Base-by-base conservation (phyloP, 2,113 vertebrate genomes). In the Cinclus mexicanus region DNA sequence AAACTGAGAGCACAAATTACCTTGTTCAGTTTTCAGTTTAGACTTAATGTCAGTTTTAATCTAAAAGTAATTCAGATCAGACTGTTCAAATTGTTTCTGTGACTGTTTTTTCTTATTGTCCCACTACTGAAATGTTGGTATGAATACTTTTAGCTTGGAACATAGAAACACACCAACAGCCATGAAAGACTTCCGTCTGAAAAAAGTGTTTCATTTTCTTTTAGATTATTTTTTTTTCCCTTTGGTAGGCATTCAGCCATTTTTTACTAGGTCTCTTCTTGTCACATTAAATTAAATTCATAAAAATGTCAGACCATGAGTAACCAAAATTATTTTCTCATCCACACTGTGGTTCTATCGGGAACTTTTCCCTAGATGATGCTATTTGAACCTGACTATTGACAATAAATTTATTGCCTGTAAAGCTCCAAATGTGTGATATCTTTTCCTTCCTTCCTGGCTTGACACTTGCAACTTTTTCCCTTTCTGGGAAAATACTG, bases 181-280 rank as follows among this genome's bases (percentile, higher is more conserved):
- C 83, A 88, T 75, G 83, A 93, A 96, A 95, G 64, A 41, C 9
- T 90, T 94, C 80, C 68, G 90, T 87, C 56, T 86, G 28, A 87
- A 92, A 95, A 82, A 96, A 91, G 95, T 96, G 93, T 97, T 96
- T 96, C 93, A 95, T 97, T 96, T 97, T 96, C 93, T 95, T 93
- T 90, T 2, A 7, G 44, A 79, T 94, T 93, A 83, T 87, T 96
- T 96, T 21, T 84, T 92, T 93, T 65, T 33, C 79, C 72, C 78
- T 94, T 91, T 88, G 50, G 78, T 95, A 80, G 42, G 39, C 21
- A 2, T 80, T 83, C 75, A 85, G 59, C 93, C 67, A 72, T 90
- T 95, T 95, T 95, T 95, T 91, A 93, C 82, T 74, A 90, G 31
- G 75, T 67, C 85, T 88, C 93, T 91, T 95, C 96, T 95, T 95